Evolutionary conservation across 2,888 invertebrate genomes (phyloP).

Genomic region (Standfussiana lucernea): DNA sequence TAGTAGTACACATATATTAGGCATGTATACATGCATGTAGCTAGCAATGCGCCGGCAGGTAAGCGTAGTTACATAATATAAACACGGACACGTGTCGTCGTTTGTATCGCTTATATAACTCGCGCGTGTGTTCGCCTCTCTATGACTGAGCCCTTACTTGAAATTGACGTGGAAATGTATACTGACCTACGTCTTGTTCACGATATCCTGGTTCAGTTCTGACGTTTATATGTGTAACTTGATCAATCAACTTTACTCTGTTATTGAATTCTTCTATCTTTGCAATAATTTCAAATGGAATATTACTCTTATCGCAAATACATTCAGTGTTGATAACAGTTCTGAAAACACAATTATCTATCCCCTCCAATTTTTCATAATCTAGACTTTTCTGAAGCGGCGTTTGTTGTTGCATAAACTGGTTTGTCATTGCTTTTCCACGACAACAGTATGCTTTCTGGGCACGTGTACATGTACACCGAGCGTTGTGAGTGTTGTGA

Average conservation of each 20-base stretch:
- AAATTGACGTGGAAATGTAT: slow-evolving; percentile 55
- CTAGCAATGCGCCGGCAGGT: slow-evolving; percentile 65
- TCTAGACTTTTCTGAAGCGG: slow-evolving; percentile 59
- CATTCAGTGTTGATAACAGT: slow-evolving; percentile 43
- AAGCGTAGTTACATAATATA: slow-evolving; percentile 81
- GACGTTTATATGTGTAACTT: slow-evolving; percentile 18
- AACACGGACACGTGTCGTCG: slow-evolving; percentile 81
- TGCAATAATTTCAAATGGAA: slow-evolving; percentile 23
- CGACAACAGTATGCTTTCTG: slow-evolving; percentile 72
- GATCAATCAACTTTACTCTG: slow-evolving; percentile 7
- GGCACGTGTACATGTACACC: slow-evolving; percentile 77
- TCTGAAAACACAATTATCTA: slow-evolving; percentile 48
- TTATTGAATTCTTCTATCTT: slow-evolving; percentile 19
- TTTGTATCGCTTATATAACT: slow-evolving; percentile 75
- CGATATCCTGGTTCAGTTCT: slow-evolving; percentile 57
- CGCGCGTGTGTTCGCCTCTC: slow-evolving; percentile 67
- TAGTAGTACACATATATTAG: slow-evolving; percentile 57
- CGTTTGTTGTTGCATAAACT: slow-evolving; percentile 71
- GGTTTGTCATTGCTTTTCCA: slow-evolving; percentile 77
- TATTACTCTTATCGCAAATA: slow-evolving; percentile 30
- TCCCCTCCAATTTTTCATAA: slow-evolving; percentile 51
- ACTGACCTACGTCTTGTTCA: slow-evolving; percentile 56
- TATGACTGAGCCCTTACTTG: slow-evolving; percentile 57
- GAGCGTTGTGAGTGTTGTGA: slow-evolving; percentile 74
- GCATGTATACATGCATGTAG: slow-evolving; percentile 59